Evolutionary conservation across 2,113 vertebrate species (phyloP), one percentile per base, ranked within the genome.

Genomic region (Poicephalus meyeri): DNA sequence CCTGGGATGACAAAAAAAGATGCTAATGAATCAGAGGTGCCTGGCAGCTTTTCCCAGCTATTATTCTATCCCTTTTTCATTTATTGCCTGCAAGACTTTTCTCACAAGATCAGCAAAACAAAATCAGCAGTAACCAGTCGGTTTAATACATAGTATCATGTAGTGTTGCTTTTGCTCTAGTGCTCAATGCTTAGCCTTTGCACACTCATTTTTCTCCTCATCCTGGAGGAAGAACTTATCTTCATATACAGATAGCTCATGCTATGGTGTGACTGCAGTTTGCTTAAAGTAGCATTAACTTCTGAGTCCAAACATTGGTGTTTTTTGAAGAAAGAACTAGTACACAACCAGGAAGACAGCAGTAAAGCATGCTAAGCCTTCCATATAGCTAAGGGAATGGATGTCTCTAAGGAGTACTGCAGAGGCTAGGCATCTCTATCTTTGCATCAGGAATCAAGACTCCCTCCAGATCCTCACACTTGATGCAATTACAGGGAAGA

Each of bases 401-500:
- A 42, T 55, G 33, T 77, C 79, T 83, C 42, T 0, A 87, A 86
- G 19, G 79, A 70, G 46, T 52, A 37, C 41, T 80, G 20, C 52
- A 73, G 46, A 70, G 18, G 31, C 9, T 33, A 72, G n/a, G 25
- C 39, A 73, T 73, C 37, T 63, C 8, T 86, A 50, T 70, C 41
- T 87, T 91, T 53, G 37, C 44, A 33, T 46, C 35, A 72, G 19
- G 33, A 95, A 93, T 80, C 71, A 89, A 80, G 81, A 96, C 88
- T 96, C 71, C 13, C 20, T 77, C 94, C 79, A 90, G 68, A 91
- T 83, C 39, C 55, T 80, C 82, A 80, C 14, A 58, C 21, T 65
- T 89, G 63, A 86, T 88, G 79, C 56, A 96, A 95, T 95, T 95
- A 93, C 35, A 88, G 72, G 33, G 70, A 92, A 79, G 84, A 91